A percentile compares a stretch with the other conserved stretches of the same genome.
Evolutionary conservation across 2,888 invertebrate genomes (phyloP).

Genomic region (Bembecia ichneumoniformis): DNA sequence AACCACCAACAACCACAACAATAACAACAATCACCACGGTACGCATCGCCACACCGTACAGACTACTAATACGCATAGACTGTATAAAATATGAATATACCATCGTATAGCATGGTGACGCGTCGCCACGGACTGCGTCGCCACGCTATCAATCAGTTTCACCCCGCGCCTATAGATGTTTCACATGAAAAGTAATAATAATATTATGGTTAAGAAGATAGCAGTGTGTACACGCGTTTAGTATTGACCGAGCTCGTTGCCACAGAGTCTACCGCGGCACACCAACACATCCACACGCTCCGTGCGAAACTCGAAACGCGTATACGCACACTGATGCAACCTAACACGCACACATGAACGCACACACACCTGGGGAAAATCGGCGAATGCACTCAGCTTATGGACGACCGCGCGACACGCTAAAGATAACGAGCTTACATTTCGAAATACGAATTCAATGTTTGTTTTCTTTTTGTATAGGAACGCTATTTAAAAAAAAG

Average conservation of each 20-base stretch:
- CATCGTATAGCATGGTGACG: no score
- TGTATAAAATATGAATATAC: no score
- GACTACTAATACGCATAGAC: no score
- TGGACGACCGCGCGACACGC: neutral
- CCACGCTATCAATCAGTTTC: no score
- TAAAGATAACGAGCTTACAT: conserved; percentile 14
- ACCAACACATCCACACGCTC: conserved; percentile 24
- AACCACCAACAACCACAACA: no score
- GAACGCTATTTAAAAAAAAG: no score
- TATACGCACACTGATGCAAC: neutral
- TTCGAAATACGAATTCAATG: conserved; percentile 4
- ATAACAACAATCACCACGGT: no score
- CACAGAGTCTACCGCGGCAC: conserved; percentile 45
- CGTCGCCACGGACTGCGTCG: no score
- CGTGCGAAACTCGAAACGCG: conserved; percentile 33
- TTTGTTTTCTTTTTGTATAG: no score
- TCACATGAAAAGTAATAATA: no score
- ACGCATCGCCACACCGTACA: no score
- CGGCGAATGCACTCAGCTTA: conserved; percentile 13
- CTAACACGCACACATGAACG: conserved; percentile 29
- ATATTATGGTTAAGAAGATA: neutral
- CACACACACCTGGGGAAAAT: conserved; percentile 34
- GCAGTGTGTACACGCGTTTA: conserved; percentile 18
- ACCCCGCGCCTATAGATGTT: no score
- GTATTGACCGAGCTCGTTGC: conserved; percentile 32